Conservation (phyloP, 2,797 vertebrate genomes). For the Mus spretus region DNA sequence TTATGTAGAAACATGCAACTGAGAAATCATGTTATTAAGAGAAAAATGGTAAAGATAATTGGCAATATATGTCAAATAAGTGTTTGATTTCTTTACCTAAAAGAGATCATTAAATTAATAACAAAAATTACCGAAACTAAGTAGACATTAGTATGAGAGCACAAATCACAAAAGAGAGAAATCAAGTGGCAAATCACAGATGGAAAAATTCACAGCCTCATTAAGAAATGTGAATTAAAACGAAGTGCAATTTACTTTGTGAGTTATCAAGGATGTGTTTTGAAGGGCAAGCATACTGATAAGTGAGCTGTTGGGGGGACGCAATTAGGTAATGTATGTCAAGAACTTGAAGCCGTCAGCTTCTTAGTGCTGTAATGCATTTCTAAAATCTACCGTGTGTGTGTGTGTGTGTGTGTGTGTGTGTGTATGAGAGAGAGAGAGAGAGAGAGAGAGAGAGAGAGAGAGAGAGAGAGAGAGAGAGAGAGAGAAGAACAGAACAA, state of each 20-base stretch:
- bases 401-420: too few relatives aligned
- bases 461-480: too few relatives aligned
- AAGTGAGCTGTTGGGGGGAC: slow-evolving; percentile 4
- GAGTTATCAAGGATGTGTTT: slow-evolving; percentile 58
- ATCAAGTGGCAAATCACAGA: slow-evolving; percentile 52
- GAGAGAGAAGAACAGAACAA: slow-evolving; percentile 32
- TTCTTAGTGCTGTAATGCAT: neutral
- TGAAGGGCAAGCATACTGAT: slow-evolving; percentile 48
- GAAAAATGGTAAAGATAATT: slow-evolving; percentile 54
- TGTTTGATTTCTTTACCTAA: slow-evolving; percentile 43
- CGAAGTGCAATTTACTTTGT: slow-evolving; percentile 60
- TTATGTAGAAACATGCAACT: slow-evolving; percentile 55
- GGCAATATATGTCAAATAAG: slow-evolving; percentile 6
- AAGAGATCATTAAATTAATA: slow-evolving; percentile 59
- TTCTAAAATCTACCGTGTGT: slow-evolving; percentile 41
- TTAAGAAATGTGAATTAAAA: slow-evolving; percentile 72
- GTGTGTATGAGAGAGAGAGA: neutral
- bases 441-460: too few relatives aligned
- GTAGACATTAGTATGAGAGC: neutral
- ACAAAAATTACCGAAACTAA: slow-evolving; percentile 52
- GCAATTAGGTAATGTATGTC: slow-evolving; percentile 52
- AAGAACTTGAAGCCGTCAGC: slow-evolving; percentile 57
- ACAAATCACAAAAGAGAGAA: slow-evolving; percentile 53
- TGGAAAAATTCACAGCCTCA: slow-evolving; percentile 64
- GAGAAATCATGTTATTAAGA: slow-evolving; percentile 18